Conservation (phyloP, 2,888 invertebrate genomes). For the Trichacis sp. region DNA sequence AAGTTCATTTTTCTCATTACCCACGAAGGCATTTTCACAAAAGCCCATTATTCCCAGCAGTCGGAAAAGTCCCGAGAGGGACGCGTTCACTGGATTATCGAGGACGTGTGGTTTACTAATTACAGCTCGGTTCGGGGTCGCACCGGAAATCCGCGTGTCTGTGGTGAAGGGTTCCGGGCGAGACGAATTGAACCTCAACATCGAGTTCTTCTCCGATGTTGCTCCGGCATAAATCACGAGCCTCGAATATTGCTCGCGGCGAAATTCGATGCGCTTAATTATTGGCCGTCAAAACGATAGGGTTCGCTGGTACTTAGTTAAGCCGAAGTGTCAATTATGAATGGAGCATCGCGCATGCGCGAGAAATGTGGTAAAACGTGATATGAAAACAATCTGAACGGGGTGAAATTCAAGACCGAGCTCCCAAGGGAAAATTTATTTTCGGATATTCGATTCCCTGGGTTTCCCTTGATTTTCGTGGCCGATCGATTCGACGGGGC, state of each 20-base stretch:
- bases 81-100: conserved; percentile 12
- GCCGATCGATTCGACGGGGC: no score
- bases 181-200: conserved; percentile 15
- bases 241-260: conserved; percentile 29
- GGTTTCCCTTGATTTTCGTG: not conserved
- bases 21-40: conserved; percentile 1
- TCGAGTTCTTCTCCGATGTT: conserved; percentile 15
- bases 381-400: not conserved
- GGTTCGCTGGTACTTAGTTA: conserved; percentile 19
- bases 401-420: not conserved
- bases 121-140: conserved; percentile 24
- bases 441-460: not conserved
- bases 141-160: conserved; percentile 22
- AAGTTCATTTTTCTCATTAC: not conserved
- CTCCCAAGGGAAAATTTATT: not conserved
- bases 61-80: conserved; percentile 21
- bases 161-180: conserved; percentile 24
- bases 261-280: conserved; percentile 35
- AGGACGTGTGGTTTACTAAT: conserved; percentile 19
- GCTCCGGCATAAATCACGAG: conserved; percentile 27
- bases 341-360: not conserved
- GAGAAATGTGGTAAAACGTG: not conserved
- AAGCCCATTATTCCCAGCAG: conserved; percentile 20
- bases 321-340: not conserved
- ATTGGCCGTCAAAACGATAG: conserved; percentile 36